Evolutionary conservation across 2,888 invertebrate species (phyloP), one percentile per base, ranked within the genome.

Genomic region (Scotopteryx bipunctaria): DNA sequence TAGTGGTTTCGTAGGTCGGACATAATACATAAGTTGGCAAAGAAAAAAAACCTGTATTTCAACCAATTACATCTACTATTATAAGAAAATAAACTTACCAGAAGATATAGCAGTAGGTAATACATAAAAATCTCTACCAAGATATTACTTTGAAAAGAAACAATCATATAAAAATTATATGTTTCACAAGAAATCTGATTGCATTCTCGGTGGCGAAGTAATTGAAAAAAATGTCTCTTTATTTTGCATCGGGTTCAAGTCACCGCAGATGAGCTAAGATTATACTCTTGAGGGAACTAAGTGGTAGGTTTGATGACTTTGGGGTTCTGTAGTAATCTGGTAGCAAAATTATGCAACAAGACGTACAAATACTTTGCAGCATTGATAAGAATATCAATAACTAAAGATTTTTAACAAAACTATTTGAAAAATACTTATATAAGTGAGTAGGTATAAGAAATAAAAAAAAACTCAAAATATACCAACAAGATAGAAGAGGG

Each of bases 201-300:
- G 81, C 79, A 73, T 69, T 77, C 71, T 73, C 74, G 77, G 83
- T 79, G 78, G 79, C 74, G 54, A 48, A 57, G 68, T 87, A 86
- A 87, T 86, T 87, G 86, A 85, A 85, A 86, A n/a, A 86, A 55
- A 57, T 85, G 86, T 86, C 86, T 71, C 76, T 77, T 78, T 76
- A 74, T 81, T 80, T 78, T 77, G 74, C 75, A 69, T 72, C 70
- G 66, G 61, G 59, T 60, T 65, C 51, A 62, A 54, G 55, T 56
- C 62, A 54, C 66, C 57, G 61, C 82, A 84, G 48, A 85, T 85
- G 74, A 81, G 81, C 71, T 71, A 65, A 73, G 73, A 81, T 83
- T 80, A 79, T 73, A 70, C 66, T 64, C 57, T 59, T 61, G 46
- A 55, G 35, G 37, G 55, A 25, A 36, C 57, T 59, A 57, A 59